Base-by-base conservation (phyloP, 2,888 invertebrate species). In the Phalangium opilio region DNA sequence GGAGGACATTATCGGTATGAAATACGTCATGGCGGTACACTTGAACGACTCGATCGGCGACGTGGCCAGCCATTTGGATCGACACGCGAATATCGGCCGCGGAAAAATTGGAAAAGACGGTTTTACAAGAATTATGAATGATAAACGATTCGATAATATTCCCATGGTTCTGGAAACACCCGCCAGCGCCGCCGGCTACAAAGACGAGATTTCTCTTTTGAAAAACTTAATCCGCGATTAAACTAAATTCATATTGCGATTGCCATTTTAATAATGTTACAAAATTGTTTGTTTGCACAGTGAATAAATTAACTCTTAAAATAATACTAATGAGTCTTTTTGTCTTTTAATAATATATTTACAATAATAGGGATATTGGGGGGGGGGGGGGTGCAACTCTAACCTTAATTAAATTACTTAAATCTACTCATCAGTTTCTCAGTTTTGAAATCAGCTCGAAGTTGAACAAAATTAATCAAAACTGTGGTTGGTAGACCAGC, bases 401-500 rank as follows among this genome's bases (percentile, higher is more conserved):
- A 27, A 27, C 27, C 27, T 27, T 27, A 27, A 4, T 27, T 27
- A 27, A 27, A 8, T 38, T 33, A 57, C 49, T 53, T 52, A 41
- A 57, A 56, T 21, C 50, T 55, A 47, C 54, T 55, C 11, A 54
- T 47, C 44, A 57, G 38, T 40, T 57, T 55, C 40, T 54, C 55
- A 17, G 54, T 49, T 50, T 90, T 90, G 70, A 84, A 93, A 70
- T 98, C 96, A 3, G 83, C 81, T 50, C 98, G 75, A 21, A 95
- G 74, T 66, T 93, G 91, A 58, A 98, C 85, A 67, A 96, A 96
- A 68, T 81, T 89, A 57, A 83, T 75, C 32, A 96, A 73, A 53
- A 93, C 82, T 0, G 84, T 79, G 57, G 83, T 81, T 64, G 96
- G 96, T 64, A 95, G 68, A 62, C 83, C 81, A 60, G 83, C 83